phyloP scores from a whole-genome alignment of 2,113 vertebrate species.

The Phylloscopus trochilus region DNA sequence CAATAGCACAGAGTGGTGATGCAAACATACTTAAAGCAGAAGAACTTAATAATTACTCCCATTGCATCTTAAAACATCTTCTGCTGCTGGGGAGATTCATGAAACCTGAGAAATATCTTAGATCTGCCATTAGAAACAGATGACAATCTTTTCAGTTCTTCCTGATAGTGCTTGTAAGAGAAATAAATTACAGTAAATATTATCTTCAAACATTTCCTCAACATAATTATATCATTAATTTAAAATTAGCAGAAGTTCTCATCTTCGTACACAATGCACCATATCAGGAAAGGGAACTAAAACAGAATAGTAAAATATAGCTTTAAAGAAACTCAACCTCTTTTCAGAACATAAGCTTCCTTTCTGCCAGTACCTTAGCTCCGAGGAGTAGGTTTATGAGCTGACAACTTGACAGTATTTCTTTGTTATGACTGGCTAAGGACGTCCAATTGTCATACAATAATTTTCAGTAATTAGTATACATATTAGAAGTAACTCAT shows the following conservation, averaged over 20 bases:
- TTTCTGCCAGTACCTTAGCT: background rate
- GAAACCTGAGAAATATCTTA: background rate
- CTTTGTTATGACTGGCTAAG: conserved; percentile 49
- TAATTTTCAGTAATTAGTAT: conserved; percentile 66
- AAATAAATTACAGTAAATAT: background rate
- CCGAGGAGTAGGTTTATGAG: conserved; percentile 12
- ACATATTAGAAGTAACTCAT: conserved; percentile 51
- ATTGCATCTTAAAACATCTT: background rate
- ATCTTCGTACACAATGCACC: background rate
- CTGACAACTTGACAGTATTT: conserved; percentile 62
- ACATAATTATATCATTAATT: background rate
- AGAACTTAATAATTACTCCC: background rate
- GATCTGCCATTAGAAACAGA: background rate
- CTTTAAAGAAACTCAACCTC: background rate
- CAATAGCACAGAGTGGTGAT: background rate
- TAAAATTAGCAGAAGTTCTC: background rate
- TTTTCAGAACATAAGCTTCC: conserved; percentile 19
- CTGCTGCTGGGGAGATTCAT: background rate
- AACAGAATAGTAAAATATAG: background rate
- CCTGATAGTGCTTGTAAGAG: background rate
- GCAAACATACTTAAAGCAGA: background rate
- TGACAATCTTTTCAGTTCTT: background rate
- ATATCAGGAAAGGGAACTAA: background rate
- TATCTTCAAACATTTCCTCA: background rate
- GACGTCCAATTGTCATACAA: conserved; percentile 58